Evolutionary conservation across 2,797 vertebrate species (phyloP).

Genomic region (Spea hammondii): DNA sequence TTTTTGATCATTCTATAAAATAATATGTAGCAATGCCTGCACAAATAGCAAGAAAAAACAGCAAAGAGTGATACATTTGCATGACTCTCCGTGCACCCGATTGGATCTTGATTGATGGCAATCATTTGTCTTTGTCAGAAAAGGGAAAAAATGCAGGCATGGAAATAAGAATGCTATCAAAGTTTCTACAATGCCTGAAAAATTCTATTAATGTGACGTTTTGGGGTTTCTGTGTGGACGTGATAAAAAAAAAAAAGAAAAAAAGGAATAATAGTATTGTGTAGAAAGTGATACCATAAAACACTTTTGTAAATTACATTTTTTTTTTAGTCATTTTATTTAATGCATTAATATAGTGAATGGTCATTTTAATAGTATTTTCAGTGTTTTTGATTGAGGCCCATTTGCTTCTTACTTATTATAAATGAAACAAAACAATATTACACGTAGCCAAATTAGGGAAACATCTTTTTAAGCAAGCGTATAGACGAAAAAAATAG

Average conservation of each 20-base stretch:
- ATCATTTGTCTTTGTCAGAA: conserved; percentile 88
- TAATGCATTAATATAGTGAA: too few relatives aligned
- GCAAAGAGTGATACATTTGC: conserved; percentile 73
- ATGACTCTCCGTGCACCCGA: conserved; percentile 71
- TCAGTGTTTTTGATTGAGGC: too few relatives aligned
- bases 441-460: too few relatives aligned
- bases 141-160: conserved; percentile 76
- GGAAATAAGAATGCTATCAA: conserved; percentile 84
- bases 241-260: conserved; percentile 64
- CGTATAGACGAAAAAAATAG: too few relatives aligned
- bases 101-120: conserved; percentile 89
- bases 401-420: too few relatives aligned
- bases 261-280: too few relatives aligned
- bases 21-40: conserved; percentile 77
- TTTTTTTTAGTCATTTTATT: conserved; percentile 35
- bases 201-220: conserved; percentile 77
- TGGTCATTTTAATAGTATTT: too few relatives aligned
- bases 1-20: conserved; percentile 81
- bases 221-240: conserved; percentile 69
- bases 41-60: conserved; percentile 73
- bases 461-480: too few relatives aligned
- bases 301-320: too few relatives aligned
- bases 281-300: too few relatives aligned
- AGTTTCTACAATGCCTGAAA: conserved; percentile 80
- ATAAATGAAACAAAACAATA: too few relatives aligned